Conservation (phyloP, 2,113 vertebrate genomes). For the Carassius auratus region DNA sequence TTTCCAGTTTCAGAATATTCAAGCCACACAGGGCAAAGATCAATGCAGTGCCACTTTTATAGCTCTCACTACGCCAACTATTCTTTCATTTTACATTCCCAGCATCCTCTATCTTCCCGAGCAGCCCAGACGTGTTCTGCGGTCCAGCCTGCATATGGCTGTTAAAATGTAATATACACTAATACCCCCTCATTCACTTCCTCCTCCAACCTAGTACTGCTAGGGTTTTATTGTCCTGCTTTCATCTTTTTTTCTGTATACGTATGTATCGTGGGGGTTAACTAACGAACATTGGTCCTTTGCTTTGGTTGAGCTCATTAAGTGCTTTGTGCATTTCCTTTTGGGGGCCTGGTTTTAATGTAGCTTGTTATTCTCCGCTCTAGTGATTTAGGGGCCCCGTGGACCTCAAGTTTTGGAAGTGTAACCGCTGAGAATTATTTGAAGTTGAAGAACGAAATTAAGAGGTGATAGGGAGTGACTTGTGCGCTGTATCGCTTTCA, state of each 20-base stretch:
- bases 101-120: slow-evolving; percentile 45
- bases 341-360: slow-evolving; percentile 79
- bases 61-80: slow-evolving; percentile 4
- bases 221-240: slow-evolving; percentile 41
- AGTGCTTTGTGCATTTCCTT: slow-evolving; percentile 74
- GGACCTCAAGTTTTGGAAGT: slow-evolving; percentile 49
- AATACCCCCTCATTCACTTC: slow-evolving; percentile 40
- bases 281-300: slow-evolving; percentile 77
- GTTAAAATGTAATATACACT: slow-evolving; percentile 61
- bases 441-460: slow-evolving; percentile 71
- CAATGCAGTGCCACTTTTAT: slow-evolving; percentile 45
- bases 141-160: slow-evolving; percentile 44
- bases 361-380: slow-evolving; percentile 70
- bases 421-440: slow-evolving; percentile 75
- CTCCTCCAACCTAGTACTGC: slow-evolving; percentile 32
- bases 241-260: slow-evolving; percentile 12
- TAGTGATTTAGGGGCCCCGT: slow-evolving; percentile 57
- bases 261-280: slow-evolving; percentile 62
- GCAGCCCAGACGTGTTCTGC: slow-evolving; percentile 40
- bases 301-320: slow-evolving; percentile 79
- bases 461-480: slow-evolving; percentile 35
- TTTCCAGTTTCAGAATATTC: neutral
- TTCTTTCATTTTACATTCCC: slow-evolving; percentile 50
- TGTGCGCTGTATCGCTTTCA: neutral
- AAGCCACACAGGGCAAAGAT: slow-evolving; percentile 36